Percentiles rank a stretch among this genome's conserved stretches.
Evolutionary conservation across 2,888 invertebrate genomes (phyloP).

Genomic region (Hypercompe scribonia): DNA sequence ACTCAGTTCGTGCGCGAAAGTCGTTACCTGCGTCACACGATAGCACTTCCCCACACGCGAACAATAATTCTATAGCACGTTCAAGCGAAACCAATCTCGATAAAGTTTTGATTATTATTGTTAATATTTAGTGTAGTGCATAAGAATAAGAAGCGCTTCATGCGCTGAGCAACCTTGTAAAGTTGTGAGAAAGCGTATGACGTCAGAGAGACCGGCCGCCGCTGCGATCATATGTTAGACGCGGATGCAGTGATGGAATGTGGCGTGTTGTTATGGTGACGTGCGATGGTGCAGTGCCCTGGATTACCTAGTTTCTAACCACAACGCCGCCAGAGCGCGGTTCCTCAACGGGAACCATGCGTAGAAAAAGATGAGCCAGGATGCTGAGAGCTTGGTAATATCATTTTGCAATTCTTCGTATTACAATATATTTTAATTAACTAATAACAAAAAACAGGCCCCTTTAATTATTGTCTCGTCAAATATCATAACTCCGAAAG

Average conservation of each 20-base stretch:
- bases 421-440: background rate
- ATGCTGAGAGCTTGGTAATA: constrained; percentile 91
- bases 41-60: constrained; percentile 80
- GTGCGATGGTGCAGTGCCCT: constrained; percentile 77
- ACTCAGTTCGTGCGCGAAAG: constrained; percentile 87
- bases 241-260: constrained; percentile 87
- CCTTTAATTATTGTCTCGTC: background rate
- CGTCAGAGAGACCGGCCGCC: constrained; percentile 82
- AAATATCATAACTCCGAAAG: background rate
- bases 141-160: constrained; percentile 51
- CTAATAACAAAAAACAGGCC: background rate
- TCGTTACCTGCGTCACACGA: constrained; percentile 83
- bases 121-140: constrained; percentile 58
- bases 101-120: constrained; percentile 57
- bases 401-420: constrained; percentile 69
- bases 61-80: constrained; percentile 63
- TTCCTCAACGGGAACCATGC: constrained; percentile 86
- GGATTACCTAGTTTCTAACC: constrained; percentile 73
- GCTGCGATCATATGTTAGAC: constrained; percentile 84
- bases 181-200: constrained; percentile 82
- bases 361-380: constrained; percentile 90
- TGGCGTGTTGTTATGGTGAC: constrained; percentile 82
- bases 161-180: constrained; percentile 72
- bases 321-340: constrained; percentile 76
- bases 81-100: constrained; percentile 68